Conservation (phyloP, 2,113 vertebrate species). For the Chamaea fasciata region DNA sequence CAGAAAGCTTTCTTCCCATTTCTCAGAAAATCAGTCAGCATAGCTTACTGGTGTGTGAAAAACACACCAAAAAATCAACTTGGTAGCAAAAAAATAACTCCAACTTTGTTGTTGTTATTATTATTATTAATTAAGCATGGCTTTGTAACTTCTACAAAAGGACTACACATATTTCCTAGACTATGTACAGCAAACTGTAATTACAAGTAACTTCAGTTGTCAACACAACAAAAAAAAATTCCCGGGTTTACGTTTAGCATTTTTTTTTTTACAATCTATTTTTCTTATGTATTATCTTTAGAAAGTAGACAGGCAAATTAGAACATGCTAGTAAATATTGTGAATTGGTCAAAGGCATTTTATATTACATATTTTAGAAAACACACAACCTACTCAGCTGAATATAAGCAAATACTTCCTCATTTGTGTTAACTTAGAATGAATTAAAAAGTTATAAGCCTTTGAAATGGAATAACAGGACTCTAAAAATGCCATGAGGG, state of each 20-base stretch:
- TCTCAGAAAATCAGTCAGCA: neutral
- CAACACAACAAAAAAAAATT: neutral
- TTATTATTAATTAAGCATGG: neutral
- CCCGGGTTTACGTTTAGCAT: neutral
- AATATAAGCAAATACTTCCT: slow-evolving; percentile 30
- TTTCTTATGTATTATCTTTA: neutral
- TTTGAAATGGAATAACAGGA: neutral
- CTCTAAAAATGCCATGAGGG: neutral
- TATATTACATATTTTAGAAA: slow-evolving; percentile 10
- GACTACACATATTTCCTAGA: neutral
- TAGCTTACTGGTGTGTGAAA: neutral
- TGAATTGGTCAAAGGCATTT: neutral
- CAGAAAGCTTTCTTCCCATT: neutral
- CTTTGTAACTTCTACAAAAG: neutral
- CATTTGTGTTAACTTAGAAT: slow-evolving; percentile 39
- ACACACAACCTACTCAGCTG: slow-evolving; percentile 32
- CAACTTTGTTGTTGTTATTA: neutral
- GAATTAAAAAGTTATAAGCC: neutral
- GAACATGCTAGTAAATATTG: neutral
- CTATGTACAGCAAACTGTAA: neutral
- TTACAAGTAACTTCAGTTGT: neutral
- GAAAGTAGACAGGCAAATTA: neutral
- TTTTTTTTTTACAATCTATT: neutral
- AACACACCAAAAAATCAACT: neutral
- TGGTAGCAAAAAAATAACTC: neutral